Evolutionary conservation across 2,888 invertebrate species (phyloP).

Genomic region (Eristalinus aeneus): DNA sequence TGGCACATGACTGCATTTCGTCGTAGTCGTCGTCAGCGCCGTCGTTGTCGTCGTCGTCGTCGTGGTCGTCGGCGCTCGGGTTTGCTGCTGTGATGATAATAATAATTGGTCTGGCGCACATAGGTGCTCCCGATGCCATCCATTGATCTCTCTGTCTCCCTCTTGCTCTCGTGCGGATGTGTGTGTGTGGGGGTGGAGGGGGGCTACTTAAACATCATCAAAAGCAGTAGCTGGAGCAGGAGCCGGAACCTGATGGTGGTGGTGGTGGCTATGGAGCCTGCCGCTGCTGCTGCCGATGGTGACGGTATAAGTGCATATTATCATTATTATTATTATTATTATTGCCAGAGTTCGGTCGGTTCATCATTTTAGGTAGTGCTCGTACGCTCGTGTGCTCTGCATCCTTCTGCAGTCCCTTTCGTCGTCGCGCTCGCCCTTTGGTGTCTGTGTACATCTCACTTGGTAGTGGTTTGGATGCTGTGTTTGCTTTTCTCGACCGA

Average conservation of each 20-base stretch:
- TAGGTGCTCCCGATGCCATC: constrained; percentile 53
- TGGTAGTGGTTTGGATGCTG: constrained; percentile 29
- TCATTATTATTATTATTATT: constrained; percentile 65
- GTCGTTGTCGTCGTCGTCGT: background rate
- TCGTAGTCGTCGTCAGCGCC: constrained; percentile 26
- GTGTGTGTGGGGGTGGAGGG: background rate
- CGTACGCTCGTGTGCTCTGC: background rate
- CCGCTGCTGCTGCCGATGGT: constrained; percentile 36
- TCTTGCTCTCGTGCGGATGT: background rate
- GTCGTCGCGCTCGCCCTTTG: background rate
- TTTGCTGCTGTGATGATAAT: constrained; percentile 67
- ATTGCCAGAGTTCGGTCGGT: constrained; percentile 59
- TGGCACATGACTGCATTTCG: constrained; percentile 71
- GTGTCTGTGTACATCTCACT: constrained; percentile 37
- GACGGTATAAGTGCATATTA: constrained; percentile 72
- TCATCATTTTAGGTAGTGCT: constrained; percentile 51
- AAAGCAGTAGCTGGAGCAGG: no score
- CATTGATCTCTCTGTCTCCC: background rate
- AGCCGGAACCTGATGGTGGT: constrained; percentile 3
- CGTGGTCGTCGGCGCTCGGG: constrained; percentile 9
- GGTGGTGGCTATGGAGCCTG: background rate
- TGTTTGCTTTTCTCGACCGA: constrained; percentile 59
- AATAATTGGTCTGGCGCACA: constrained; percentile 70
- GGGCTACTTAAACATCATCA: constrained; percentile 12
- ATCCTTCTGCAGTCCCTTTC: constrained; percentile 28